These are phyloP conservation scores for Pinctada fucata DNA, from an alignment of 2,888 invertebrate species.

Conservation along the genomic window DNA sequence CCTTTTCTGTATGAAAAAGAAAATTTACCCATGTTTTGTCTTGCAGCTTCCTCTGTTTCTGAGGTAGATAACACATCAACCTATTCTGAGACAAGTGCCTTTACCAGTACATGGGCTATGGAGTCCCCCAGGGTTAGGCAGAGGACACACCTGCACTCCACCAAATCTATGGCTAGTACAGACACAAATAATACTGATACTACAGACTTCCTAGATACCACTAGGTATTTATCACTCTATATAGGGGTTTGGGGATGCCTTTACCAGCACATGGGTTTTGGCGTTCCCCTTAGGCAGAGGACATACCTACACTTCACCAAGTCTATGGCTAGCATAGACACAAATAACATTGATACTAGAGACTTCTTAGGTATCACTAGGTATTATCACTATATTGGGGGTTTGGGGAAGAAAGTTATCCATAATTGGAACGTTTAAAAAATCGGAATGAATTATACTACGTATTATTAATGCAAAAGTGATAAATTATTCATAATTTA, in stretches of 20 bases:
- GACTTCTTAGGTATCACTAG: constrained; percentile 18
- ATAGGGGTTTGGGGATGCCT: constrained; percentile 10
- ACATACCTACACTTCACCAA: constrained; percentile 35
- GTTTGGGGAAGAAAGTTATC: too few species aligned
- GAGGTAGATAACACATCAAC: constrained; percentile 59
- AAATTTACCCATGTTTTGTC: too few species aligned
- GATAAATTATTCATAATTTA: too few species aligned
- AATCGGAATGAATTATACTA: too few species aligned
- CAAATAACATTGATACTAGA: constrained; percentile 28
- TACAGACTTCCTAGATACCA: constrained; percentile 17
- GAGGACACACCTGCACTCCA: constrained; percentile 30
- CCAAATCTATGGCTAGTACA: constrained; percentile 47
- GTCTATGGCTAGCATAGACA: constrained; percentile 47
- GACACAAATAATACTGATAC: constrained; percentile 39
- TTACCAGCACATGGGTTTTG: constrained; percentile 50
- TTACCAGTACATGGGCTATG: constrained; percentile 50
- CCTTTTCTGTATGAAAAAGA: too few species aligned
- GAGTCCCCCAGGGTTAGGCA: constrained; percentile 45
- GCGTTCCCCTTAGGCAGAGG: constrained; percentile 42
- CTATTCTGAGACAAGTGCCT: constrained; percentile 55
- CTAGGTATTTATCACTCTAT: not conserved
- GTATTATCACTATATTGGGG: not conserved
- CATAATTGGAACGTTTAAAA: too few species aligned
- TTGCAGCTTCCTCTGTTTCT: constrained; percentile 46
- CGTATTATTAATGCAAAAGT: too few species aligned